Base-by-base conservation (phyloP, 2,888 invertebrate species). In the Chrysolina haemoptera region DNA sequence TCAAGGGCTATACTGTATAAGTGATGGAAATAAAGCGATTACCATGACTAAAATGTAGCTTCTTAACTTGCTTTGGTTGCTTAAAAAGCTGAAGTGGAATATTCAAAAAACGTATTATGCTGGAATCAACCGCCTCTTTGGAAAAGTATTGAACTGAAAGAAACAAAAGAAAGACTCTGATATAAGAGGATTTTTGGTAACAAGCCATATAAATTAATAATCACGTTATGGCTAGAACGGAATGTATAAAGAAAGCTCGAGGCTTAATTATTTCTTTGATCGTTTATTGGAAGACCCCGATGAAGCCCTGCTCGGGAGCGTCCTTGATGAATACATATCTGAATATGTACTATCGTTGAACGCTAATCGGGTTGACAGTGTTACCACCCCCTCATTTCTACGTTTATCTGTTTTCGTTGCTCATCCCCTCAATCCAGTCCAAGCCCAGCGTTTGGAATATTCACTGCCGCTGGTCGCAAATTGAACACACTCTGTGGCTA, bases 131-230 rank as follows among this genome's bases (percentile, higher is more conserved):
- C 59, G 68, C 65, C 69, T 22, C 65, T 64, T 69, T 65, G 22
- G 27, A 68, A 70, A 73, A 67, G 66, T 69, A 20, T 66, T 66
- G 53, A 69, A 69, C 50, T 68, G 70, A 78, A 80, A 82, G 82
- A 83, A 84, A 85, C 84, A 84, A 85, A 86, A 84, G 84, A 81
- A 82, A 78, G 78, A 79, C 76, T 83, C 79, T 74, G 68, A 76
- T 77, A 67, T 85, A 85, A 86, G 84, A 80, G 84, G 85, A 85
- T 85, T 85, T 85, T 84, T 82, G 83, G 76, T 79, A 82, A 82
- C 80, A 86, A 86, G 86, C 86, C 86, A 83, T 86, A 86, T 79
- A 85, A 86, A 84, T 85, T 84, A 82, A 84, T 85, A 85, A 85
- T 84, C 82, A 84, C 79, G 80, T 82, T 83, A 82, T 75, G 76